Evolutionary conservation across 2,113 vertebrate genomes (phyloP).

Genomic region (Ivindomyrus marchei): DNA sequence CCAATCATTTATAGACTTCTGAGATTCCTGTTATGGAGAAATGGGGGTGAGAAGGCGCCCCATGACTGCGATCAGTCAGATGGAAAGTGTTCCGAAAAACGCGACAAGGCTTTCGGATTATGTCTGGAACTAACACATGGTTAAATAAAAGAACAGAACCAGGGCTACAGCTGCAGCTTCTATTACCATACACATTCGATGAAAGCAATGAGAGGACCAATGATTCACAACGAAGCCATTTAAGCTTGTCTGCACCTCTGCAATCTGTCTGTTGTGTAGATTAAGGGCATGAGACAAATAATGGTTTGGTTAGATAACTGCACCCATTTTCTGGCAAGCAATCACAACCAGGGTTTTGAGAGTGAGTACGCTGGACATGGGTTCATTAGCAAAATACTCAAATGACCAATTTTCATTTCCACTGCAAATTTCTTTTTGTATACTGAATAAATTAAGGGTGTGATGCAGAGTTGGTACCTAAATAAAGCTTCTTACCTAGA

Average conservation of each 20-base stretch:
- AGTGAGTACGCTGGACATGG: not conserved
- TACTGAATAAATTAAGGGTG: not conserved
- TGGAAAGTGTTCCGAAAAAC: not conserved
- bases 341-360: not conserved
- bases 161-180: not conserved
- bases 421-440: not conserved
- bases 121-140: not conserved
- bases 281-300: not conserved
- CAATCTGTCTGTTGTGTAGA: not conserved
- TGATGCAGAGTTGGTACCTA: not conserved
- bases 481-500: not conserved
- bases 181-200: not conserved
- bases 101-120: not conserved
- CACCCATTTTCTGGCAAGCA: not conserved
- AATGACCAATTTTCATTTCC: not conserved
- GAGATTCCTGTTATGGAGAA: not conserved
- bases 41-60: not conserved
- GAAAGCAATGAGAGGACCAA: not conserved
- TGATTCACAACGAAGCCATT: not conserved
- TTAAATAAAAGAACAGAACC: not conserved
- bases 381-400: not conserved
- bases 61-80: not conserved
- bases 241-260: constrained; percentile 1
- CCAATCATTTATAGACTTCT: constrained; percentile 7
- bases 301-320: not conserved